Base-by-base conservation (phyloP, 1,140 invertebrate genomes). In the Diuraphis noxia region DNA sequence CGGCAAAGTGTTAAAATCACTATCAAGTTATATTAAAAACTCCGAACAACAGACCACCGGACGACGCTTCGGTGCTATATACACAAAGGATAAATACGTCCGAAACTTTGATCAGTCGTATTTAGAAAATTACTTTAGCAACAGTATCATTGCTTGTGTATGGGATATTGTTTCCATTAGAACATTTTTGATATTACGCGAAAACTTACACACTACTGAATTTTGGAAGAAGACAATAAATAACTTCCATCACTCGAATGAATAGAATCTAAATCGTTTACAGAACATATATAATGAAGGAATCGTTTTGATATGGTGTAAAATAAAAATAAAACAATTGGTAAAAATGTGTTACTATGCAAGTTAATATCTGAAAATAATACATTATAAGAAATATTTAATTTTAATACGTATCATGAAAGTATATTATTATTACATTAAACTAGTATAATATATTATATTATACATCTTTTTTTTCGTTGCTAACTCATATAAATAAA, bases 1-100 rank as follows among this genome's bases (percentile, higher is more conserved):
- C 40, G 40, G 40, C 30, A 43, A 84, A 81, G 79, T 81, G 79
- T 81, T 81, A 40, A 81, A 81, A 81, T 81, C 79, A 81, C 79
- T 84, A 43, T 30, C 17, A 41, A 41, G 25, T 43, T 84, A 43
- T 84, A 84, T 84, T 84, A 84, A 43, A 84, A 84, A 81, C 38
- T 38, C 40, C 19, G 30, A 43, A 84, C 40, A 41, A 43, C 40
- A 5, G 30, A 13, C 40, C 30, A 19, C 38, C 38, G 34, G 79
- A 81, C 36, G 79, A 81, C 36, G 38, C 21, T 81, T 25, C 23
- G 21, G 38, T 30, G 79, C 21, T 72, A 38, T 38, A 38, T 81
- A 81, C 23, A 81, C 19, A 36, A 79, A 79, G 36, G n/a, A 79
- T 36, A 79, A 36, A 79, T 79, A 79, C 36, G 77, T 36, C 77